Evolutionary conservation across 2,113 vertebrate genomes (phyloP).

Genomic region (Eidolon helvum): DNA sequence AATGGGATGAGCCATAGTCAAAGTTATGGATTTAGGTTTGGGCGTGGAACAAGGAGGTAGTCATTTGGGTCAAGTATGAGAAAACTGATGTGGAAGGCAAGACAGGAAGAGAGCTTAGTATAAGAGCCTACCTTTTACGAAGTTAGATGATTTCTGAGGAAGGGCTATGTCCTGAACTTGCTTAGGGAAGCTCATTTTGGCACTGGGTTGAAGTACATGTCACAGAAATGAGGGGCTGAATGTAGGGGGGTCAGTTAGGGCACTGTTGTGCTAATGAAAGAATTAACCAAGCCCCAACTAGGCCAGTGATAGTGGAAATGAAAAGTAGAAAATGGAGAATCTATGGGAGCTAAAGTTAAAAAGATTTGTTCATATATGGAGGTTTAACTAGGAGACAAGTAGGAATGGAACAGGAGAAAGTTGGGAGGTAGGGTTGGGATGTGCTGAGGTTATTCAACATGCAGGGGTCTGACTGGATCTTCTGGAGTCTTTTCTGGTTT

Average conservation of each 20-base stretch:
- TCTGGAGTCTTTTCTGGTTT: not conserved
- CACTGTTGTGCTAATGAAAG: not conserved
- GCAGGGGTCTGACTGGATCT: not conserved
- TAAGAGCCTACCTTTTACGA: not conserved
- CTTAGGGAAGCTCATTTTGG: not conserved
- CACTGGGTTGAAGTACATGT: not conserved
- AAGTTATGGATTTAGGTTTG: not conserved
- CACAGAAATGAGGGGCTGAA: not conserved
- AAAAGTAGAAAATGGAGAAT: not conserved
- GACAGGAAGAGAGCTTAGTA: not conserved
- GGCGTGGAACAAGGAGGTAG: no score
- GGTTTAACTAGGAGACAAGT: not conserved
- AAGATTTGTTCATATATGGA: not conserved
- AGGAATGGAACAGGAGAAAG: not conserved
- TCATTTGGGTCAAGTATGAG: not conserved
- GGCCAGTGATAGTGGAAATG: not conserved
- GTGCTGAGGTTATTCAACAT: not conserved
- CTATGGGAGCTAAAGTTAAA: not conserved
- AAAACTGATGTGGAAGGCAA: not conserved
- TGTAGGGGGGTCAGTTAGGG: not conserved
- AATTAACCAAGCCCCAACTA: not conserved
- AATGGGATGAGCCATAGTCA: not conserved
- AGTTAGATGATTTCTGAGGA: not conserved
- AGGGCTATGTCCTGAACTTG: not conserved
- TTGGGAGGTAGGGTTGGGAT: not conserved